A percentile compares a stretch with the other conserved stretches of the same genome.
phyloP scores from a whole-genome alignment of 1,140 invertebrate genomes.

The Physella acuta region DNA sequence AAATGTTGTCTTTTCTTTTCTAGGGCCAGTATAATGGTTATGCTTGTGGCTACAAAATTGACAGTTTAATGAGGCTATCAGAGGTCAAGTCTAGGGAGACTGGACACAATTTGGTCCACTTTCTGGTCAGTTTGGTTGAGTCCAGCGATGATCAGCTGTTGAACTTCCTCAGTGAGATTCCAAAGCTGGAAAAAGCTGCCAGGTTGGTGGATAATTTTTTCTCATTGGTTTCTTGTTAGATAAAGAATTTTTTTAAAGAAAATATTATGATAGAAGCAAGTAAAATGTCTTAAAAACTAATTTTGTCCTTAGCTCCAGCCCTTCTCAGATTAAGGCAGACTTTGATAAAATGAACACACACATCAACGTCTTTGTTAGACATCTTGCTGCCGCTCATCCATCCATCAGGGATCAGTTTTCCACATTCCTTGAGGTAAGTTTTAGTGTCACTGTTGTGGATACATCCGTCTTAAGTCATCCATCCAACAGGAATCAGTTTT shows the following conservation, averaged over 20 bases:
- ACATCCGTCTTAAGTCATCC: slow-evolving; percentile 13
- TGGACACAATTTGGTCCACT: slow-evolving; percentile 39
- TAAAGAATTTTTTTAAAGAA: background rate
- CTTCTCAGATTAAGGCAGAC: slow-evolving; percentile 37
- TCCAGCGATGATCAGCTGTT: slow-evolving; percentile 37
- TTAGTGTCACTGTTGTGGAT: background rate
- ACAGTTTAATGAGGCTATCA: slow-evolving; percentile 36
- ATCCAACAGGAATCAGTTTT: slow-evolving; percentile 34
- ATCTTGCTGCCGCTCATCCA: slow-evolving; percentile 30
- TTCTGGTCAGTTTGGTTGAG: slow-evolving; percentile 33
- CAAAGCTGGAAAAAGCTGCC: slow-evolving; percentile 36
- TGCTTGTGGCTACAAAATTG: slow-evolving; percentile 39
- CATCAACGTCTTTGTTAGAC: slow-evolving; percentile 39
- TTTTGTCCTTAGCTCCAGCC: slow-evolving; percentile 29
- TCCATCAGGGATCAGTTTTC: slow-evolving; percentile 36
- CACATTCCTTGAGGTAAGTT: slow-evolving; percentile 42
- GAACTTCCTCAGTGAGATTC: slow-evolving; percentile 33
- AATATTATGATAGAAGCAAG: too few species aligned
- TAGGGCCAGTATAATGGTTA: slow-evolving; percentile 41
- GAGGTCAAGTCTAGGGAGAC: slow-evolving; percentile 36
- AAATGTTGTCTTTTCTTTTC: background rate
- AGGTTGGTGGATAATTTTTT: slow-evolving; percentile 23
- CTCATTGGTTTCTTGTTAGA: background rate
- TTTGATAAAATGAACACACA: slow-evolving; percentile 38
- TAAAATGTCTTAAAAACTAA: too few species aligned